phyloP scores from a whole-genome alignment of 1,140 invertebrate species.

The Atta cephalotes region DNA sequence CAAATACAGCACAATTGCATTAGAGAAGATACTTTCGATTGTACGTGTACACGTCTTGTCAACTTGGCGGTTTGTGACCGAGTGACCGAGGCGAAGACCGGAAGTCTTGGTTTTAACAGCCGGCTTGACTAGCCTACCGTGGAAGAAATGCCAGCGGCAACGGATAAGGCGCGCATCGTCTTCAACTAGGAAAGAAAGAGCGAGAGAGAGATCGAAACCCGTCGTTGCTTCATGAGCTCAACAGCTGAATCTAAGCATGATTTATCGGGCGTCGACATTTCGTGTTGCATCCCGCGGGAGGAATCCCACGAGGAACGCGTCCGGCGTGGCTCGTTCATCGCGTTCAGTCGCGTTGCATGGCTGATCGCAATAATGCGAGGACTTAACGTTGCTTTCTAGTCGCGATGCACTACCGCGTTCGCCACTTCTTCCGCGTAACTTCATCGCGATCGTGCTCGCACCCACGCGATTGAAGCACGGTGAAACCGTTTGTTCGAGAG shows the following conservation, averaged over 20 bases:
- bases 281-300: neutral
- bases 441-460: constrained; percentile 38
- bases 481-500: neutral
- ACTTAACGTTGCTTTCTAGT: constrained; percentile 50
- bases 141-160: constrained; percentile 11
- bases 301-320: constrained; percentile 45
- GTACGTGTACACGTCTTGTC: neutral
- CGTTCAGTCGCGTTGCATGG: constrained; percentile 51
- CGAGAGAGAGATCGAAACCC: constrained; percentile 15
- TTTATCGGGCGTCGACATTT: constrained; percentile 71
- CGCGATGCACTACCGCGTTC: constrained; percentile 62
- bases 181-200: neutral
- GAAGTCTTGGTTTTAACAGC: constrained; percentile 69
- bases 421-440: constrained; percentile 65
- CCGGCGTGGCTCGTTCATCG: constrained; percentile 12
- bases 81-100: constrained; percentile 63
- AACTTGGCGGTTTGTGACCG: constrained; percentile 50
- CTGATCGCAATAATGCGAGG: constrained; percentile 68
- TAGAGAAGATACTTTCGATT: constrained; percentile 1
- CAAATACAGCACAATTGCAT: neutral
- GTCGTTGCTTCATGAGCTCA: constrained; percentile 72
- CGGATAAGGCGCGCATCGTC: constrained; percentile 23
- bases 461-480: constrained; percentile 10
- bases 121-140: constrained; percentile 55
- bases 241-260: constrained; percentile 80